Evolutionary conservation across 2,797 vertebrate genomes (phyloP).

Genomic region (Sebastolobus alascanus): DNA sequence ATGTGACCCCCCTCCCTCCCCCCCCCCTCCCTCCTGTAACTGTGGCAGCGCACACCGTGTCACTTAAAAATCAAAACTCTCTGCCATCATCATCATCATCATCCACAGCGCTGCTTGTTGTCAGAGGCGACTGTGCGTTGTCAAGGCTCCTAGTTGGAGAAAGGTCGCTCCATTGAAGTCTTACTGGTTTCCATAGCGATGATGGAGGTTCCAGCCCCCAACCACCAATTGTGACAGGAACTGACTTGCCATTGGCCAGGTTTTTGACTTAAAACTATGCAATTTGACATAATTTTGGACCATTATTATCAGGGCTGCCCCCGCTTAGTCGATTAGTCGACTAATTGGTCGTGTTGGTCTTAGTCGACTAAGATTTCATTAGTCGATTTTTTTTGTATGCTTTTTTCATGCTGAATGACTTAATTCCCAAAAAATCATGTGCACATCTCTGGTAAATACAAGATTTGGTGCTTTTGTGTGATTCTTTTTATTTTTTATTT

Average conservation of each 20-base stretch:
- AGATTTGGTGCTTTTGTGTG: too few species aligned
- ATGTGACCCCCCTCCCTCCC: background rate
- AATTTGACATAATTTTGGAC: background rate
- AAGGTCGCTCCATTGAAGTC: conserved; percentile 55
- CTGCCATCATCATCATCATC: conserved; percentile 26
- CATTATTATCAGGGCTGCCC: background rate
- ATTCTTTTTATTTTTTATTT: too few species aligned
- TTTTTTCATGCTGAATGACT: too few species aligned
- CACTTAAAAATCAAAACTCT: conserved; percentile 41
- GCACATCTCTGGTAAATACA: too few species aligned
- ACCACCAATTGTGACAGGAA: conserved; percentile 39
- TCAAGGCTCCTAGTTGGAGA: conserved; percentile 62
- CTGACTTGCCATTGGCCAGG: background rate
- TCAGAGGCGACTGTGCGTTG: conserved; percentile 50
- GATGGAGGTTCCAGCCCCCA: conserved; percentile 14
- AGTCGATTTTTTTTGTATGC: too few species aligned
- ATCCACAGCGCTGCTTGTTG: conserved; percentile 38
- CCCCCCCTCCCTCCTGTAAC: background rate
- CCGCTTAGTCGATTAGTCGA: too few species aligned
- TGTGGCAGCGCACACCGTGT: background rate
- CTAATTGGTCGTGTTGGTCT: too few species aligned
- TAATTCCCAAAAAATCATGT: too few species aligned
- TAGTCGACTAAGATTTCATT: too few species aligned
- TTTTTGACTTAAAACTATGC: background rate
- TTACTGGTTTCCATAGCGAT: conserved; percentile 60